phyloP scores from a whole-genome alignment of 2,888 invertebrate genomes.

The Aphodius sticticus region DNA sequence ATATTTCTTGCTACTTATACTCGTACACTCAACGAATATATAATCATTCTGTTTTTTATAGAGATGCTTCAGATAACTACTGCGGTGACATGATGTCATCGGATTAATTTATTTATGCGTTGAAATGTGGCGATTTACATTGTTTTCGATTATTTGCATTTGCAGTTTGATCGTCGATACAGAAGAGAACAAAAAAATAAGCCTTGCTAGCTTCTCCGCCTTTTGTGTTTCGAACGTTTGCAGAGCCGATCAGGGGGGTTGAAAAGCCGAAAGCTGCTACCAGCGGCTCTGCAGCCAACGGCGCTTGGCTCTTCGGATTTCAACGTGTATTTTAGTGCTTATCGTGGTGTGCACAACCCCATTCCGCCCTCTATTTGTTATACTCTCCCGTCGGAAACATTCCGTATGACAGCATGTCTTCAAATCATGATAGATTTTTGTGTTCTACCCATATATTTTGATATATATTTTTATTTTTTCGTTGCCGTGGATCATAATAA shows the following conservation, averaged over 20 bases:
- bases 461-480: no score
- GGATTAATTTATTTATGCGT: neutral
- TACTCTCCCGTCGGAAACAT: neutral
- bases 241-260: neutral
- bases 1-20: neutral
- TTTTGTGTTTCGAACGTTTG: neutral
- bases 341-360: neutral
- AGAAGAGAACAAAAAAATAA: neutral
- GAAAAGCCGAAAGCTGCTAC: neutral
- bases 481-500: no score
- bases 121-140: neutral
- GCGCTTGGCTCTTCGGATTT: neutral
- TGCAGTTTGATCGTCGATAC: neutral
- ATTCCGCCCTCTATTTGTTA: neutral
- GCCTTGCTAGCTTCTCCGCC: neutral
- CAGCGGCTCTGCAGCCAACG: neutral
- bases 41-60: neutral
- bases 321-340: neutral
- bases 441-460: no score
- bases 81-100: neutral
- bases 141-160: neutral
- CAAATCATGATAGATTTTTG: neutral
- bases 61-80: neutral
- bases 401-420: neutral
- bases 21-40: neutral